phyloP scores from a whole-genome alignment of 2,888 invertebrate genomes.

The Helicoverpa assulta region DNA sequence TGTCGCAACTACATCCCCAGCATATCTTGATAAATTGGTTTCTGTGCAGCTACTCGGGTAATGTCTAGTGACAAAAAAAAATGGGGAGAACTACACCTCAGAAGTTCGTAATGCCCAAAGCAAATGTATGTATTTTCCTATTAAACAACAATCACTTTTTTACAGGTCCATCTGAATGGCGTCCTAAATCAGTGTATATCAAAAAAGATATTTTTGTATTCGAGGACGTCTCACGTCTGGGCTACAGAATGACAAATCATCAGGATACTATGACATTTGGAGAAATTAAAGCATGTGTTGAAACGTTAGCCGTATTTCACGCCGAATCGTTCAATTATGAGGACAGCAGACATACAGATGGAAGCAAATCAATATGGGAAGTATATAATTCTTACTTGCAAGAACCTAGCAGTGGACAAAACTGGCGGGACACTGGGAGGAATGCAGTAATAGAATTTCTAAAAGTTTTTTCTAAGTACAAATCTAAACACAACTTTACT shows the following conservation, averaged over 20 bases:
- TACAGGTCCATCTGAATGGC: constrained; percentile 77
- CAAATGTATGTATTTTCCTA: too few relatives aligned
- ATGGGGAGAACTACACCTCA: too few relatives aligned
- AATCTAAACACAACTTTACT: constrained; percentile 68
- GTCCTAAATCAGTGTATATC: constrained; percentile 73
- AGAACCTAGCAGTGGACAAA: constrained; percentile 69
- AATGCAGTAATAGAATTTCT: constrained; percentile 80
- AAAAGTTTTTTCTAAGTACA: constrained; percentile 77
- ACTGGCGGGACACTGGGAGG: constrained; percentile 81
- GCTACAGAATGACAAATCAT: constrained; percentile 78
- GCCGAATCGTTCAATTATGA: constrained; percentile 86
- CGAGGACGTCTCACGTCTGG: constrained; percentile 78
- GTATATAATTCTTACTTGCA: constrained; percentile 75
- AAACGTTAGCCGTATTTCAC: constrained; percentile 86
- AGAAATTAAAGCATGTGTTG: constrained; percentile 81
- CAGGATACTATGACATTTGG: constrained; percentile 74
- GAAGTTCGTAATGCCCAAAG: too few relatives aligned
- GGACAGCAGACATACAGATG: constrained; percentile 74
- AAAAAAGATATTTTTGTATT: constrained; percentile 81
- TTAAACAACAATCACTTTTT: constrained; percentile 12
- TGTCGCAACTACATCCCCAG: too few relatives aligned
- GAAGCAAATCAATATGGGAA: constrained; percentile 80
- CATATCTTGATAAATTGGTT: too few relatives aligned
- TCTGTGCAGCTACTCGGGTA: too few relatives aligned
- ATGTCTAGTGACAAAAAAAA: too few relatives aligned